Percentiles rank a stretch among this genome's conserved stretches.
These are phyloP conservation scores for Schizopygopsis pylzovi DNA, from an alignment of 2,797 vertebrate species.

Conservation along the genomic window DNA sequence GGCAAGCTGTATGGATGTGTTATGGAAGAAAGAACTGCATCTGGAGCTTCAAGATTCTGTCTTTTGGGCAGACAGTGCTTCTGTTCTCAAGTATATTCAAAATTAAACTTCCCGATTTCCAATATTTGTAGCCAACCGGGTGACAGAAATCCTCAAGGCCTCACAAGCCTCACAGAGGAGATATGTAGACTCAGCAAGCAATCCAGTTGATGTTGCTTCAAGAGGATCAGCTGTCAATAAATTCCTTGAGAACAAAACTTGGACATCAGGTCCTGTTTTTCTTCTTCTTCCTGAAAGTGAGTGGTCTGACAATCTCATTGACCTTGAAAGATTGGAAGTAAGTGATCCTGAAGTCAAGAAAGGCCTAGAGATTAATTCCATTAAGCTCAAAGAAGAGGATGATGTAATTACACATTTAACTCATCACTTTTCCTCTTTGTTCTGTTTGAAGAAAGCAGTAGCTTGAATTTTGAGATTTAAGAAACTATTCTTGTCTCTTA, in stretches of 20 bases:
- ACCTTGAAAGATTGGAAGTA: no score
- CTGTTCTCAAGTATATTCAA: neutral
- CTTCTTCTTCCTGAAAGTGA: neutral
- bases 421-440: no score
- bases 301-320: neutral
- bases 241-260: constrained; percentile 22
- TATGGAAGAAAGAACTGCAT: constrained; percentile 47
- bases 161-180: constrained; percentile 35
- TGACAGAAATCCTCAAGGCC: constrained; percentile 31
- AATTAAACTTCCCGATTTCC: neutral
- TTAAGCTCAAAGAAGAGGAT: no score
- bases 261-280: constrained; percentile 29
- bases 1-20: neutral
- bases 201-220: constrained; percentile 39
- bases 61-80: neutral
- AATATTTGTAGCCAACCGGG: neutral
- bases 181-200: constrained; percentile 29
- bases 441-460: no score
- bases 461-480: no score
- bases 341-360: no score
- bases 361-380: no score
- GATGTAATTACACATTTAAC: no score
- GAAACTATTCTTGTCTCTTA: no score
- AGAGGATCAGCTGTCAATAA: neutral
- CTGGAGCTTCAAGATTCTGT: constrained; percentile 33